Base-by-base conservation (phyloP, 2,888 invertebrate genomes). In the Parnassius smintheus region DNA sequence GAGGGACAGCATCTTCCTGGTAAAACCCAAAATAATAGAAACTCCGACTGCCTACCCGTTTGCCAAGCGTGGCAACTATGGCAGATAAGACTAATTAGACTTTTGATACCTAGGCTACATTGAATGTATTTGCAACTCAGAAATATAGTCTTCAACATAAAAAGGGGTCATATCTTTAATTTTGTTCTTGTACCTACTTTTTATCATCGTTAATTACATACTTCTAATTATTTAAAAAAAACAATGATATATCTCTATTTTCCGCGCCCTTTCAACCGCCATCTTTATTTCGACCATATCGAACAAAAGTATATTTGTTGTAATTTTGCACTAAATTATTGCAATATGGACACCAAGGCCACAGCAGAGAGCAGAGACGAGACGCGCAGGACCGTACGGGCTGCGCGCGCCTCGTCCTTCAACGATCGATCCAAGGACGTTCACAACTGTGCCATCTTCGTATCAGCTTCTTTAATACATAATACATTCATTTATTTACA, bases 401-500 rank as follows among this genome's bases (percentile, higher is more conserved):
- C 11, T 86, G 89, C 88, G 88, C 88, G 86, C 88, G 86, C 81
- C 70, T 49, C 82, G 88, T 87, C 88, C 88, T 89, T 86, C 80
- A 41, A 48, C 65, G 66, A 89, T 89, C 85, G 89, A 89, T 86
- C 88, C 86, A 88, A 88, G 88, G 88, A 86, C 89, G 76, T 67
- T 49, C 55, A n/a, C 51, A 7, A 44, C 9, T 56, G 53, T 51
- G 49, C 54, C 55, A 63, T 49, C 13, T 49, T 49, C 13, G 49
- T 49, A 13, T 18, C 4, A n/a, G 18, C 13, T 9, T 1, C 13
- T 49, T 49, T 18, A 9, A 13, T 18, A 35, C 7, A 35, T 35
- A 35, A 1, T 7, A 35, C 35, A 35, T 35, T 35, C 35, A 35
- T 35, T 35, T 35, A 35, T 4, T 7, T 35, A 35, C 7, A 35